Conservation (phyloP, 2,797 vertebrate genomes). For the Myotis planiceps region DNA sequence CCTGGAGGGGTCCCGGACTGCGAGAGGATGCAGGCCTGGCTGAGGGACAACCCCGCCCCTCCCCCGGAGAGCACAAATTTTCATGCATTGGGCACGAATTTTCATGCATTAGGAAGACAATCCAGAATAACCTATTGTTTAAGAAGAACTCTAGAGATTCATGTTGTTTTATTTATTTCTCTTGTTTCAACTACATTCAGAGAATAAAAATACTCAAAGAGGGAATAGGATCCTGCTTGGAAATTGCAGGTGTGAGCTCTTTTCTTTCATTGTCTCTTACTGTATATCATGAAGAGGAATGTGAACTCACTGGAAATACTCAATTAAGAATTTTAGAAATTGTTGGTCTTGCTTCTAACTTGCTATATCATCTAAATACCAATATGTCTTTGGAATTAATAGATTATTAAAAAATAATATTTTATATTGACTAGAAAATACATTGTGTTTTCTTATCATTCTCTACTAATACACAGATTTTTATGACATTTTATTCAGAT, state of each 20-base stretch:
- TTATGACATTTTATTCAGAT: not conserved
- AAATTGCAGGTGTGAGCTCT: not conserved
- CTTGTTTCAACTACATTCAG: not conserved
- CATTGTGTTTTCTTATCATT: not conserved
- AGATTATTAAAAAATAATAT: slow-evolving; percentile 20
- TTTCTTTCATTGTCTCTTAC: not conserved
- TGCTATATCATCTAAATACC: not conserved
- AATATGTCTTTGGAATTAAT: not conserved
- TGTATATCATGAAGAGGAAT: not conserved
- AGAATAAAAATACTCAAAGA: not conserved
- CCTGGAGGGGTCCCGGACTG: no score
- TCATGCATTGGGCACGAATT: not conserved
- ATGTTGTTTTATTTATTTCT: not conserved
- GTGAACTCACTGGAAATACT: not conserved
- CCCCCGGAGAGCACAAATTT: no score
- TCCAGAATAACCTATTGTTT: not conserved
- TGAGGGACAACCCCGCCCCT: no score
- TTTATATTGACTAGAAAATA: not conserved
- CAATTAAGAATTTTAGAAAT: slow-evolving; percentile 46
- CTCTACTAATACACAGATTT: not conserved
- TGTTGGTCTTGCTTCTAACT: not conserved
- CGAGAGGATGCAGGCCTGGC: no score
- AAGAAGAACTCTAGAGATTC: not conserved
- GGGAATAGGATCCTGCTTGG: not conserved
- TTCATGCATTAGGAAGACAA: not conserved